Percentiles rank a stretch among this genome's conserved stretches.
These are phyloP conservation scores for Synergus itoensis DNA, from an alignment of 2,888 invertebrate genomes.

Conservation along the genomic window DNA sequence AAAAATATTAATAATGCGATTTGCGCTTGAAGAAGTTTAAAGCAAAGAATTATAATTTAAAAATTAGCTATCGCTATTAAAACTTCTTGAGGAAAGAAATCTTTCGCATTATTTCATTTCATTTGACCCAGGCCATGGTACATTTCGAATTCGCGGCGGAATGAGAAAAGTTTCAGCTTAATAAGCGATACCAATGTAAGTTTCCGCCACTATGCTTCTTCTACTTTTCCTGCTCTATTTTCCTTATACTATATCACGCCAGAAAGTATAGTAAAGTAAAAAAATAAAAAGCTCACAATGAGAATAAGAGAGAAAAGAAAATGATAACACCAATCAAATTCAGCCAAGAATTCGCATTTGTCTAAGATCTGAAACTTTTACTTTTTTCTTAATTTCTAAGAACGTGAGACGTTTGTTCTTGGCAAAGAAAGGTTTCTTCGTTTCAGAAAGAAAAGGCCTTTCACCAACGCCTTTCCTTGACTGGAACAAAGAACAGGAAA, in stretches of 20 bases:
- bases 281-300: not conserved
- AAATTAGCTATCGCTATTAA: not conserved
- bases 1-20: not conserved
- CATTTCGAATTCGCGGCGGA: slow-evolving; percentile 62
- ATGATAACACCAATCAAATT: not conserved
- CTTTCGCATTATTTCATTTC: slow-evolving; percentile 46
- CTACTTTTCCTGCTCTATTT: slow-evolving; percentile 42
- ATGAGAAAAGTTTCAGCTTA: slow-evolving; percentile 74
- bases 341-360: slow-evolving; percentile 9
- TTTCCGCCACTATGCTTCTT: slow-evolving; percentile 42
- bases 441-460: slow-evolving; percentile 2
- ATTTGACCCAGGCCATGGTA: slow-evolving; percentile 55
- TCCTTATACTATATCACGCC: slow-evolving; percentile 40
- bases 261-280: slow-evolving; percentile 15
- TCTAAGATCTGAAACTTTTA: slow-evolving; percentile 1
- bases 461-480: not conserved
- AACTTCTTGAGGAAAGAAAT: not conserved
- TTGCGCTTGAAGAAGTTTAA: too few species aligned
- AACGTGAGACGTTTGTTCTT: not conserved
- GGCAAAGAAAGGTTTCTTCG: slow-evolving; percentile 1
- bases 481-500: slow-evolving; percentile 2
- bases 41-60: not conserved
- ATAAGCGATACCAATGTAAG: slow-evolving; percentile 65
- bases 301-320: slow-evolving; percentile 2
- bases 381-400: not conserved